Evolutionary conservation across 2,888 invertebrate species (phyloP).

Genomic region (Campoplex capitator): DNA sequence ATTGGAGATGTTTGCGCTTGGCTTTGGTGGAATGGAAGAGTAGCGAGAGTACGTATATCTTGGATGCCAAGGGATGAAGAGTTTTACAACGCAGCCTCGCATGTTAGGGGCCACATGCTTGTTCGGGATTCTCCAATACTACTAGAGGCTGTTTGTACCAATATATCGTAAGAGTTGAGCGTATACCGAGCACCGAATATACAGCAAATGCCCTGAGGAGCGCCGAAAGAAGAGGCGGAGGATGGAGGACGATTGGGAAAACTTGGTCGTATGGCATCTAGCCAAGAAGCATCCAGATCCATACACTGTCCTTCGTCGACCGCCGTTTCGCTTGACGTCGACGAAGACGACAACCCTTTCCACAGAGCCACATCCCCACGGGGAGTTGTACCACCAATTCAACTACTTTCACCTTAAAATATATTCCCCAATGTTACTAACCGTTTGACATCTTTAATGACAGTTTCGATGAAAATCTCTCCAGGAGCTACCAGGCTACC

Average conservation of each 20-base stretch:
- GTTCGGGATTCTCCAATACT: conserved; percentile 47
- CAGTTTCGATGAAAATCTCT: background rate
- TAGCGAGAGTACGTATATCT: conserved; percentile 13
- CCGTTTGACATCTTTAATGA: conserved; percentile 8
- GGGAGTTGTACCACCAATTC: conserved; percentile 9
- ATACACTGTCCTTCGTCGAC: conserved; percentile 38
- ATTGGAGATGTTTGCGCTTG: conserved; percentile 56
- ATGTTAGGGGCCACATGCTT: conserved; percentile 32
- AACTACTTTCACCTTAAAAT: conserved; percentile 18
- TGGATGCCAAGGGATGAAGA: conserved; percentile 29
- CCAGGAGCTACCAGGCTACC: background rate
- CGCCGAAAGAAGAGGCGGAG: background rate
- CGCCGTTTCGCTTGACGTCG: background rate
- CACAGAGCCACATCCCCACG: conserved; percentile 19
- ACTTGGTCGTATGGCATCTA: conserved; percentile 46
- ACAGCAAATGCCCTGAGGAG: conserved; percentile 33
- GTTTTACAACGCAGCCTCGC: conserved; percentile 51
- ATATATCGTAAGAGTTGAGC: conserved; percentile 32
- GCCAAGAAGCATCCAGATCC: conserved; percentile 40
- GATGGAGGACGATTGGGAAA: conserved; percentile 38
- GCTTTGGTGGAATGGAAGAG: conserved; percentile 29
- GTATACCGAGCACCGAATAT: conserved; percentile 52
- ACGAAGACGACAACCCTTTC: conserved; percentile 43
- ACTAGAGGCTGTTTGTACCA: conserved; percentile 32
- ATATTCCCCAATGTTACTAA: background rate